These are phyloP conservation scores for Triops cancriformis DNA, from an alignment of 1,140 invertebrate genomes.

Conservation along the genomic window DNA sequence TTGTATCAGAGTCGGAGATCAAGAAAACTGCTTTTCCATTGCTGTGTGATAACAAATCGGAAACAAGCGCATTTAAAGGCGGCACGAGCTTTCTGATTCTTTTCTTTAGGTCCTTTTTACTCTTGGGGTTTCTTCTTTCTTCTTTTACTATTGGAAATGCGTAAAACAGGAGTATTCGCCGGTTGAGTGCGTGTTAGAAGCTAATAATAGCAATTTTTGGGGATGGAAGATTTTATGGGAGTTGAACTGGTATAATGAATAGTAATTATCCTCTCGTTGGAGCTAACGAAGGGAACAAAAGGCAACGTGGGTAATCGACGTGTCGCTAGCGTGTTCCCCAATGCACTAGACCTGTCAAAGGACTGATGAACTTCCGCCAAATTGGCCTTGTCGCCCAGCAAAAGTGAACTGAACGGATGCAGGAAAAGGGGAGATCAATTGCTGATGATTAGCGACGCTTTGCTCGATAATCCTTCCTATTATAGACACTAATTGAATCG, in stretches of 20 bases:
- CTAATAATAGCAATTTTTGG: slow-evolving; percentile 2
- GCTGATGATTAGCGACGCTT: slow-evolving; percentile 10
- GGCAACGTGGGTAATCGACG: slow-evolving; percentile 4
- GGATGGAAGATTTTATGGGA: background rate
- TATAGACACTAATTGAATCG: slow-evolving; percentile 4
- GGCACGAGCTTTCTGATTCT: background rate
- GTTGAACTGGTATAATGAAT: slow-evolving; percentile 5
- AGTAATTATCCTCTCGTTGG: slow-evolving; percentile 8
- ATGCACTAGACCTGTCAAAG: slow-evolving; percentile 8
- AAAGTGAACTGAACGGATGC: slow-evolving; percentile 13
- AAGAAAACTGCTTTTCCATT: background rate
- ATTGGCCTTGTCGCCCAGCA: slow-evolving; percentile 12
- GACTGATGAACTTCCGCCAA: slow-evolving; percentile 12
- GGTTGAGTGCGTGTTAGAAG: background rate
- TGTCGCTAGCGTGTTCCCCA: slow-evolving; percentile 2
- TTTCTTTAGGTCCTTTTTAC: background rate
- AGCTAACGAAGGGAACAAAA: slow-evolving; percentile 13
- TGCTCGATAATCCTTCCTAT: slow-evolving; percentile 10
- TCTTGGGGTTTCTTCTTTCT: background rate
- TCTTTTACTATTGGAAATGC: background rate
- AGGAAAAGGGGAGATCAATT: slow-evolving; percentile 10
- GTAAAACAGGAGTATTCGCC: background rate
- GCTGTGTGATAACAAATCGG: background rate
- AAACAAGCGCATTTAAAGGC: background rate
- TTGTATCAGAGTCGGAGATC: background rate